Conservation (phyloP, 2,888 invertebrate species). For the Halocaridina rubra region DNA sequence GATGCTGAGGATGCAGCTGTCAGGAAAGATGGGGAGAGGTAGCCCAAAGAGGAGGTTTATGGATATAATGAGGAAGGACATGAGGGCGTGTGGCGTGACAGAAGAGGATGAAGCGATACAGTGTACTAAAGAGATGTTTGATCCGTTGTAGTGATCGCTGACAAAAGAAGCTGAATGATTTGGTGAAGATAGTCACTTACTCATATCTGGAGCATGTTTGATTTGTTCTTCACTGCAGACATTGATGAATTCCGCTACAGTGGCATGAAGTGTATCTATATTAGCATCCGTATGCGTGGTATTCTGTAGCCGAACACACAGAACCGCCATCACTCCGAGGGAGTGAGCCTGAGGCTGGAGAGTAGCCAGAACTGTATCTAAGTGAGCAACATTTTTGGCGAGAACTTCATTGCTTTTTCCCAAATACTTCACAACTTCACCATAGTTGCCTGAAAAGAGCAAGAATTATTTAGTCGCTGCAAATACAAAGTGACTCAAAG, state of each 20-base stretch:
- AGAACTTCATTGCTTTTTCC: slow-evolving; percentile 77
- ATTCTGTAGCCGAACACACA: slow-evolving; percentile 81
- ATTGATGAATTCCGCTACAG: slow-evolving; percentile 61
- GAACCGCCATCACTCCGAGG: slow-evolving; percentile 85
- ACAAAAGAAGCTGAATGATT: too few relatives aligned
- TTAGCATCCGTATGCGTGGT: slow-evolving; percentile 51
- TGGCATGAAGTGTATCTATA: slow-evolving; percentile 61
- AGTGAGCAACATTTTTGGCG: slow-evolving; percentile 84
- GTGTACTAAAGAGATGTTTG: too few relatives aligned
- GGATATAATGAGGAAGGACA: too few relatives aligned
- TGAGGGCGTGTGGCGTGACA: too few relatives aligned
- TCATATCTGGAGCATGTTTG: slow-evolving; percentile 66
- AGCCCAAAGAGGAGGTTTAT: too few relatives aligned
- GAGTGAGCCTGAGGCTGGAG: slow-evolving; percentile 92
- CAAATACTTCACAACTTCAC: slow-evolving; percentile 66
- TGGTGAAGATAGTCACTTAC: too few relatives aligned
- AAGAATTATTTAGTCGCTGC: background rate
- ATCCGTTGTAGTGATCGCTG: too few relatives aligned
- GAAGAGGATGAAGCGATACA: too few relatives aligned
- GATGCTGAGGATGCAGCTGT: too few relatives aligned
- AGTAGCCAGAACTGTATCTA: slow-evolving; percentile 91
- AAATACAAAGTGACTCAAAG: background rate
- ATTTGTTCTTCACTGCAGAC: slow-evolving; percentile 63
- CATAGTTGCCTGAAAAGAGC: slow-evolving; percentile 68
- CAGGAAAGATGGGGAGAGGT: too few relatives aligned